Conservation (phyloP, 2,113 vertebrate genomes). For the Choloepus hoffmanni region DNA sequence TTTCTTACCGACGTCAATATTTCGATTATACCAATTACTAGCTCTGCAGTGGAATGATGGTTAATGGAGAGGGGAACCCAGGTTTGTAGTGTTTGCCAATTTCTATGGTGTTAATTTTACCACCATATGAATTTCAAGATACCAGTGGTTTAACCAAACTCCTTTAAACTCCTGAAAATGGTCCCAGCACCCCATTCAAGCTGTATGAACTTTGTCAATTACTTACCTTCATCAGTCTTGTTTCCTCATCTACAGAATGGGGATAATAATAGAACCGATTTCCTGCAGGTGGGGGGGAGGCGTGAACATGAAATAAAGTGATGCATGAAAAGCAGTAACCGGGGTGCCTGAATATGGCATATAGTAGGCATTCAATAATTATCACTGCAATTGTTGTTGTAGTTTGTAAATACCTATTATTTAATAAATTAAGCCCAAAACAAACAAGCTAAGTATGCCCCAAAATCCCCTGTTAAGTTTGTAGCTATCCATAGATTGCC, state of each 20-base stretch:
- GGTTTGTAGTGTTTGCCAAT: not conserved
- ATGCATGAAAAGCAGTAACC: not conserved
- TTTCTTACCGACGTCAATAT: not conserved
- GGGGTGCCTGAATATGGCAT: rapidly evolving
- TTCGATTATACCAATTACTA: not conserved
- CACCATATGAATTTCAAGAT: not conserved
- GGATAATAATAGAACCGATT: not conserved
- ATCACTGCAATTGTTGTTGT: not conserved
- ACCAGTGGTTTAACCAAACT: not conserved
- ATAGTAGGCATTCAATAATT: not conserved
- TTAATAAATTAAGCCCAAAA: not conserved
- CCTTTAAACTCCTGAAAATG: not conserved
- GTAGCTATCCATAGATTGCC: too few species aligned
- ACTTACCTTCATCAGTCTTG: not conserved
- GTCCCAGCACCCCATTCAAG: not conserved
- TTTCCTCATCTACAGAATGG: not conserved
- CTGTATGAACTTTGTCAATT: not conserved
- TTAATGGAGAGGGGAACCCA: not conserved
- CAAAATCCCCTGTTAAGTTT: not conserved
- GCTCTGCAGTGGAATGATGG: not conserved
- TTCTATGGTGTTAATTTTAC: not conserved
- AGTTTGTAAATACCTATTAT: not conserved
- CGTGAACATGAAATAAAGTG: not conserved
- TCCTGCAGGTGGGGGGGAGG: not conserved
- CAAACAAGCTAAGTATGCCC: not conserved